These are phyloP conservation scores for Clamator glandarius DNA, from an alignment of 2,797 vertebrate species.

Conservation along the genomic window DNA sequence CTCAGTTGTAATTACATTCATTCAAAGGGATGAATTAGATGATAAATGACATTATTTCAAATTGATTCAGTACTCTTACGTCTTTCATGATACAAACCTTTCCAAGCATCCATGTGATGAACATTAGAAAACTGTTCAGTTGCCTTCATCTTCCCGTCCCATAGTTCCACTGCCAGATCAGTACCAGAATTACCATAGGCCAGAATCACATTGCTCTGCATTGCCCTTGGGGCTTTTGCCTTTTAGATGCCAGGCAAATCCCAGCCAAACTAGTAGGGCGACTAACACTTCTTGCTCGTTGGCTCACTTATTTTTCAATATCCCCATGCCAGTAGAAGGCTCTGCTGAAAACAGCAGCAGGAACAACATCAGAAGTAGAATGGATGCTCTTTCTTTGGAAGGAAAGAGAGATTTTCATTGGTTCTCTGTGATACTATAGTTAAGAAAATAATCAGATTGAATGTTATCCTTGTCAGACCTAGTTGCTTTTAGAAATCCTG, in stretches of 20 bases:
- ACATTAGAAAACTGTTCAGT: neutral
- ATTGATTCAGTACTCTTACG: neutral
- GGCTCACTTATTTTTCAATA: too few species aligned
- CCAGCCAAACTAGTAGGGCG: neutral
- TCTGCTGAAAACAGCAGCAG: neutral
- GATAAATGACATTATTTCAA: constrained; percentile 35
- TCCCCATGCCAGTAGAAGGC: neutral
- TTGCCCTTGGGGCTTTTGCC: neutral
- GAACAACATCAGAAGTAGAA: neutral
- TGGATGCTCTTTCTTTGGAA: neutral
- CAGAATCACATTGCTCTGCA: neutral
- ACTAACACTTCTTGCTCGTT: neutral
- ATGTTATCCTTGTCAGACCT: neutral
- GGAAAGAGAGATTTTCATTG: neutral
- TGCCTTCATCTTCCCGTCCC: neutral
- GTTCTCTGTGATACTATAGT: neutral
- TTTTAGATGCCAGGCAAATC: neutral
- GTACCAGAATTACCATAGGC: neutral
- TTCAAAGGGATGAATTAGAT: constrained; percentile 38
- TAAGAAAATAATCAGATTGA: neutral
- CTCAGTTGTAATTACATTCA: constrained; percentile 19
- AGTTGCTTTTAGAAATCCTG: neutral
- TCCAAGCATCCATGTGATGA: neutral
- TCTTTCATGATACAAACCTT: neutral
- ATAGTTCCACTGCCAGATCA: neutral